These are phyloP conservation scores for Drosophila sulfurigaster DNA, from an alignment of 1,140 invertebrate genomes.

Conservation along the genomic window DNA sequence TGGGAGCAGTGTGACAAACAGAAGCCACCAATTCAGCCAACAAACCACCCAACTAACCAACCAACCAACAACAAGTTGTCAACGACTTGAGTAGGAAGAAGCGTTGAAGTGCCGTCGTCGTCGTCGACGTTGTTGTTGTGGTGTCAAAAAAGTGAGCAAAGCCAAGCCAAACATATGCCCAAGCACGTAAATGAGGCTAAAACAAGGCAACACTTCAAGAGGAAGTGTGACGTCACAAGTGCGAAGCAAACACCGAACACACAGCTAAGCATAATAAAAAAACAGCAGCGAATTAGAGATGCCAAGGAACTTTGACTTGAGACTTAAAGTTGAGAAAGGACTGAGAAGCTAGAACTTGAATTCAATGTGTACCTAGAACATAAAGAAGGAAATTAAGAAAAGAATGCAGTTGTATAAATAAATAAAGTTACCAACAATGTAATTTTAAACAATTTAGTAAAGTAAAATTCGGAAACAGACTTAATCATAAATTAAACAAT, in stretches of 20 bases:
- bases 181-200: constrained; percentile 55
- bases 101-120: constrained; percentile 28
- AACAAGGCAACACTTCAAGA: constrained; percentile 35
- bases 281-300: not conserved
- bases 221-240: constrained; percentile 21
- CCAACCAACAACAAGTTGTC: constrained; percentile 51
- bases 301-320: not conserved
- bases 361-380: too few species aligned
- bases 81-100: constrained; percentile 29
- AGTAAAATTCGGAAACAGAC: too few species aligned
- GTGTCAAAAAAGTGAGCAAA: constrained; percentile 45
- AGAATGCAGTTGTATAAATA: too few species aligned
- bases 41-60: constrained; percentile 13
- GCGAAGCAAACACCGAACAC: not conserved
- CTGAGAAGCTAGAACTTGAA: too few species aligned
- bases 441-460: too few species aligned
- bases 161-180: constrained; percentile 46
- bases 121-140: not conserved
- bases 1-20: constrained; percentile 41
- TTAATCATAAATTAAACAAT: too few species aligned
- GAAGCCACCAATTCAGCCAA: constrained; percentile 9
- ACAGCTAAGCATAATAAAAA: not conserved
- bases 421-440: too few species aligned
- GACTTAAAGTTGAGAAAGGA: too few species aligned
- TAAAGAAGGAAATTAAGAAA: too few species aligned